Base-by-base conservation (phyloP, 2,113 vertebrate genomes). In the Esox niger region DNA sequence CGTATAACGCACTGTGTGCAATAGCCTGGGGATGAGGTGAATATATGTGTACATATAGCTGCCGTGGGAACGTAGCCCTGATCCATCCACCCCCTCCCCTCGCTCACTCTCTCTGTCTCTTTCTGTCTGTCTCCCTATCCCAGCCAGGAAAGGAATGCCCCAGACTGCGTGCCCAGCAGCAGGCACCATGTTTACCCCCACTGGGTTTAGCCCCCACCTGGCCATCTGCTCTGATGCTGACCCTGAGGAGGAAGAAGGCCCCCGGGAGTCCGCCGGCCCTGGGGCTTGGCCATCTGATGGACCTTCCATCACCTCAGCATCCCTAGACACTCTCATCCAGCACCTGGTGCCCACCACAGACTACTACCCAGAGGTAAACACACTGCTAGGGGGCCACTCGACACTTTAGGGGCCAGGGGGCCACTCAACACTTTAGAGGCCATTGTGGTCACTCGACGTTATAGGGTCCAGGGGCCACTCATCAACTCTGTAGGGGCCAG, bases 251-350 rank as follows among this genome's bases (percentile, higher is more conserved):
- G 84, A 88, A 71, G 91, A 93, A 82, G 88, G 90, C 54, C 91
- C 91, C 27, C 93, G 92, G 79, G 92, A 92, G 55, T 87, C 89
- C 58, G 88, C 93, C 71, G 91, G 87, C 71, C 90, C 93, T 0
- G 72, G 84, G 78, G 78, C 91, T 84, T 86, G 90, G 87, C 81
- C 92, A 88, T 81, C 91, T 62, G 91, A 94, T 79, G 75, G 93
- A 83, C 89, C 93, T 84, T 80, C 90, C 60, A 93, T 94, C 80
- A 93, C 93, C 77, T 97, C 95, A 26, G 95, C 95, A 79, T 95
- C 95, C 79, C 87, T 97, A 79, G 94, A 96, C 82, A 94, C 94
- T 65, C 89, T 97, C 64, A 95, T 97, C 76, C 94, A 96, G 77
- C 93, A 95, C 76, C 91, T 96, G 64, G 92, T 95, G 73, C 95